Percentiles rank a stretch among this genome's conserved stretches.
phyloP scores from a whole-genome alignment of 2,888 invertebrate species.

The Penaeus monodon region DNA sequence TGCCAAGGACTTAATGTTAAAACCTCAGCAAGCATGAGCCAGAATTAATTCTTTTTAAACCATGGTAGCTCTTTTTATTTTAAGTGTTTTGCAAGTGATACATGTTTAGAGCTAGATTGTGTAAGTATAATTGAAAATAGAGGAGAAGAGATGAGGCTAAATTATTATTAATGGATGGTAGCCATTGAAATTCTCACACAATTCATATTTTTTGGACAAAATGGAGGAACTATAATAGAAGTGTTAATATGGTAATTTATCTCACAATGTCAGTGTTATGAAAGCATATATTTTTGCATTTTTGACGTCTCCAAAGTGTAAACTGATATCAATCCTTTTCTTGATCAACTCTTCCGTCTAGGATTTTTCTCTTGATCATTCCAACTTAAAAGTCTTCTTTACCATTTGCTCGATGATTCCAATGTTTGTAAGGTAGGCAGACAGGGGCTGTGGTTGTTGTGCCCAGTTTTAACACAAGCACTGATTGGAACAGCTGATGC shows the following conservation, averaged over 20 bases:
- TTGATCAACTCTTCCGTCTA: constrained; percentile 59
- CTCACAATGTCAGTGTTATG: constrained; percentile 61
- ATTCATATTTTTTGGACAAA: constrained; percentile 57
- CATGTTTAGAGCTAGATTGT: constrained; percentile 63
- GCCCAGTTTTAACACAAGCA: constrained; percentile 60
- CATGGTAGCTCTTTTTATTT: constrained; percentile 63
- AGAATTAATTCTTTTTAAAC: constrained; percentile 59
- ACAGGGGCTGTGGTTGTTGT: constrained; percentile 61
- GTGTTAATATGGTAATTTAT: constrained; percentile 58
- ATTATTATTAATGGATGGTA: constrained; percentile 37
- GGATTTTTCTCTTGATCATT: constrained; percentile 63
- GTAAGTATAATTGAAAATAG: constrained; percentile 59
- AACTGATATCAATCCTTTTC: constrained; percentile 61
- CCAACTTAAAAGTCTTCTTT: constrained; percentile 62
- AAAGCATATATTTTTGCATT: constrained; percentile 64
- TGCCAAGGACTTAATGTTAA: constrained; percentile 58
- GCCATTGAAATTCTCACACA: constrained; percentile 56
- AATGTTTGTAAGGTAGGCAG: constrained; percentile 62
- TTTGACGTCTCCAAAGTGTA: constrained; percentile 63
- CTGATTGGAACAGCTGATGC: constrained; percentile 58
- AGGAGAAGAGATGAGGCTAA: constrained; percentile 60
- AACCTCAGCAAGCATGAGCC: constrained; percentile 61
- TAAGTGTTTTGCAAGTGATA: constrained; percentile 64
- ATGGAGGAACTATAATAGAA: constrained; percentile 60
- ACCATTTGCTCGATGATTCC: constrained; percentile 62